Evolutionary conservation across 1,140 invertebrate genomes (phyloP).

Genomic region (Micrasema minimum): DNA sequence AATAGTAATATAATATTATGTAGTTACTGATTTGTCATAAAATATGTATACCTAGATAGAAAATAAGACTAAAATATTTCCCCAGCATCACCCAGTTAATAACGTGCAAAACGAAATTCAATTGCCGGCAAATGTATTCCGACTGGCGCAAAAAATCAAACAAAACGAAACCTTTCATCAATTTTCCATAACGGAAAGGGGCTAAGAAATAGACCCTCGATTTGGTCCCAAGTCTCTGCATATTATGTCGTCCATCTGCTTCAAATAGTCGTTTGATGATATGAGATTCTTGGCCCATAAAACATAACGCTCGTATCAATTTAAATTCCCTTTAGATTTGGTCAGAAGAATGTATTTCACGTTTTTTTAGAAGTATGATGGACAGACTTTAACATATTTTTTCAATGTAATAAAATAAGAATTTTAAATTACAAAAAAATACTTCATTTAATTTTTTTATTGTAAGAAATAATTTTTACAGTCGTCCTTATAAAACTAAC

Average conservation of each 20-base stretch:
- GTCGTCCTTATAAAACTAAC: too few species aligned
- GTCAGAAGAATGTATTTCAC: too few species aligned
- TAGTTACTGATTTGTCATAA: too few species aligned
- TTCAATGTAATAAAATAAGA: too few species aligned
- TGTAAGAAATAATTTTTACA: too few species aligned
- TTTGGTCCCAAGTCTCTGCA: slow-evolving; percentile 18
- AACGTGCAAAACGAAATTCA: slow-evolving; percentile 18
- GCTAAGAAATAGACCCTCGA: slow-evolving; percentile 5
- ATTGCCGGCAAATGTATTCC: slow-evolving; percentile 29
- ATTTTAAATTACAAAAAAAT: too few species aligned
- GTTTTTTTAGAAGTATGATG: too few species aligned
- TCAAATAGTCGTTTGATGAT: slow-evolving; percentile 46
- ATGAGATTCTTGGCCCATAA: slow-evolving; percentile 40
- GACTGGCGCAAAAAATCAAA: slow-evolving; percentile 22
- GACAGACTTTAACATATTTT: too few species aligned
- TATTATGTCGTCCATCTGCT: slow-evolving; percentile 44
- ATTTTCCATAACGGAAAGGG: slow-evolving; percentile 21
- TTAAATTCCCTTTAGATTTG: slow-evolving; percentile 47
- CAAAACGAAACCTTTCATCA: slow-evolving; percentile 30
- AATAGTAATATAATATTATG: too few species aligned
- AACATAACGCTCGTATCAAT: slow-evolving; percentile 49
- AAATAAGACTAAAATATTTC: too few species aligned
- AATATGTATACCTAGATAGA: too few species aligned
- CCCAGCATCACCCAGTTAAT: slow-evolving; percentile 23
- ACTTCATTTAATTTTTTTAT: too few species aligned